Base-by-base conservation (phyloP, 1,140 invertebrate species). In the Drosophila ficusphila region DNA sequence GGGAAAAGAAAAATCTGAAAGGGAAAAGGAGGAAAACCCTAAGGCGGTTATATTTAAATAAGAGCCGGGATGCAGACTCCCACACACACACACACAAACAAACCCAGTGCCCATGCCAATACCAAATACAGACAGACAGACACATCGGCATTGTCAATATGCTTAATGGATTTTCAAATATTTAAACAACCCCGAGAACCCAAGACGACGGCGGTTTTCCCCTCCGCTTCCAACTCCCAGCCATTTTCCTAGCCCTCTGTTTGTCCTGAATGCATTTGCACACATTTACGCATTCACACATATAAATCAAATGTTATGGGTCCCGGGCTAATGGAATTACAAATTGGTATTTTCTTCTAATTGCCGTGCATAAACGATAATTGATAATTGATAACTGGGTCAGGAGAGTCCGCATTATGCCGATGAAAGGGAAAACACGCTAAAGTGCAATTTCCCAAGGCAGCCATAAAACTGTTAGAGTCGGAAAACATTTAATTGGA, bases 91-190 rank as follows among this genome's bases (percentile, higher is more conserved):
- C 31, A 49, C 11, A 31, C 44, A 62, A 42, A 53, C 44, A 42
- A n/a, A 14, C 36, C 27, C 29, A 21, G 19, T 12, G 1, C 34
- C 14, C 18, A 41, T 9, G 19, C 39, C 33, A 46, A 61, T 27
- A 58, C 25, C 33, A 23, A 39, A n/a, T n/a, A n/a, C n/a, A n/a
- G 14, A 44, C 44, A 54, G 47, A 61, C 54, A 83, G 33, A 67
- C 60, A 85, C 70, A 73, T 61, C 53, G 82, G 39, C 83, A 89
- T 82, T 88, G 82, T 88, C 82, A 88, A 88, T 89, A 88, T 89
- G 78, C 83, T 88, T 88, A 88, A 88, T 88, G 82, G 82, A 89
- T 88, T 89, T 89, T 88, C 82, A 88, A 88, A 88, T 88, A 88
- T 88, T 88, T 82, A 88, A 83, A 89, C 83, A 89, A 79, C 46